Evolutionary conservation across 2,113 vertebrate species (phyloP), one percentile per base, ranked within the genome.

Genomic region (Triplophysa siluroides): DNA sequence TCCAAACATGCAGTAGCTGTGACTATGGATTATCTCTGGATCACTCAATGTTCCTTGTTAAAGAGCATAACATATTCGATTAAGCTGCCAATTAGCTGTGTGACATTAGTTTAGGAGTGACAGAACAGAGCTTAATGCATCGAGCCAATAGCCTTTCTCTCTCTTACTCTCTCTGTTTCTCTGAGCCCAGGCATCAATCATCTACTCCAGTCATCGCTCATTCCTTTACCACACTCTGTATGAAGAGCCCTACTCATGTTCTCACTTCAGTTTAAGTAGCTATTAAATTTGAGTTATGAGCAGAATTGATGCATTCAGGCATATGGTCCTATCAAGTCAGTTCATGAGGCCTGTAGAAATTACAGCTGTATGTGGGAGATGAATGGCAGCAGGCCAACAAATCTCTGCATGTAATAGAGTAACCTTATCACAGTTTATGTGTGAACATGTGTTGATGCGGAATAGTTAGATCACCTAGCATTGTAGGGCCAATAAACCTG

Each of bases 261-360:
- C 65, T 63, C 78, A 50, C 78, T 77, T 76, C 58, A 69, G 41
- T 78, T 85, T 80, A 83, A 84, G 84, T 78, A 86, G 81, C 76
- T 74, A 79, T 87, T 83, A 84, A 73, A 73, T 73, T 81, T 85
- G 78, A 87, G 84, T 83, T 81, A 86, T 81, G 83, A 84, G 84
- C 75, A 80, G 76, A 61, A 70, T 63, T 72, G 71, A 85, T 76
- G 70, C 81, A 82, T 80, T 84, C 61, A 76, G 72, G 72, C 72
- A 54, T 78, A 74, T n/a, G 64, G 61, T 66, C 63, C 62, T 84
- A 84, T 85, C 78, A 65, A 71, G 56, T 75, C 74, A 38, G 33
- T 38, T 38, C 33, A 38, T 38, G 33, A 14, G 61, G 67, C 69
- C 75, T 71, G 47, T 47, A 68, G 80, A 77, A 83, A 85, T 85